Evolutionary conservation across 2,888 invertebrate species (phyloP).

Genomic region (Anoplius nigerrimus): DNA sequence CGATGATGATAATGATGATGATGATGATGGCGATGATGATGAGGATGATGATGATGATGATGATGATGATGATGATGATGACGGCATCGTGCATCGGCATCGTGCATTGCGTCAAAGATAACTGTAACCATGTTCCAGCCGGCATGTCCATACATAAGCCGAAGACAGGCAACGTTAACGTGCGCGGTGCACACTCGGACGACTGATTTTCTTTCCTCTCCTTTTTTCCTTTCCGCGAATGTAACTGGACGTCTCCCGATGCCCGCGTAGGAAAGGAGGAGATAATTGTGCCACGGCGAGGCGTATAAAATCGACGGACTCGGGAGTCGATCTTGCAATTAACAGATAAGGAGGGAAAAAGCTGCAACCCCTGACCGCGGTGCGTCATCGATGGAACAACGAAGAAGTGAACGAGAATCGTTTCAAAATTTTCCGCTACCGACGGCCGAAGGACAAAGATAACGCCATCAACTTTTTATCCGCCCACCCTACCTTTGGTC

Average conservation of each 20-base stretch:
- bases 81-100: conserved; percentile 4
- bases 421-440: too few relatives aligned
- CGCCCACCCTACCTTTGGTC: background rate
- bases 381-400: background rate
- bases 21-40: conserved; percentile 2
- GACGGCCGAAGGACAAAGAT: too few relatives aligned
- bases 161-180: conserved; percentile 2
- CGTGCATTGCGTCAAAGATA: conserved; percentile 22
- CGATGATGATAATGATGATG: conserved; percentile 16
- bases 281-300: background rate
- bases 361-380: background rate
- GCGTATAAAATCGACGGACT: too few relatives aligned
- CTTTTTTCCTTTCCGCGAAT: background rate
- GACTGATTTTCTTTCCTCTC: background rate
- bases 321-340: background rate
- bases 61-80: conserved; percentile 9
- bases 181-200: background rate
- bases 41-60: conserved; percentile 10
- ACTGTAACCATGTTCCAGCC: conserved; percentile 19
- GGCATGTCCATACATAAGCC: conserved; percentile 3
- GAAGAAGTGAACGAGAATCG: background rate
- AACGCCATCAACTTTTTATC: too few relatives aligned
- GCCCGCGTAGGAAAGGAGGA: background rate
- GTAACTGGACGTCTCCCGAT: background rate
- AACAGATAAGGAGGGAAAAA: background rate